Percentiles rank a stretch among this genome's conserved stretches.
Conservation (phyloP, 2,113 vertebrate species). For the Phylloscopus trochilus region DNA sequence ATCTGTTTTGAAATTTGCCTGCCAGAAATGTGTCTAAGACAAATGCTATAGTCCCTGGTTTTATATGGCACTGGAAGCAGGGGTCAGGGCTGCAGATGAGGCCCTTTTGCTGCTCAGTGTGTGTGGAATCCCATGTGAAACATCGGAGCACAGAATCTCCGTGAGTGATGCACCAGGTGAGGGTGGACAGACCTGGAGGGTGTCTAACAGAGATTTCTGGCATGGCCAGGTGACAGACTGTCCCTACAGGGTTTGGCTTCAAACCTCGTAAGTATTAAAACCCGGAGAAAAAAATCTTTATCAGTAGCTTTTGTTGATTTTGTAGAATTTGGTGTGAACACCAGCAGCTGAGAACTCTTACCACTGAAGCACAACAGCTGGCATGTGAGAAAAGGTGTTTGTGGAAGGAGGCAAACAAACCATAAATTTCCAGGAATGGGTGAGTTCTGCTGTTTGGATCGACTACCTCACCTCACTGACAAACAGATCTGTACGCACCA, state of each 20-base stretch:
- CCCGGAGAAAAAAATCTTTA: neutral
- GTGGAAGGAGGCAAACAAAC: neutral
- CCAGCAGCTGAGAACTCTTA: neutral
- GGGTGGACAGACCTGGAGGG: neutral
- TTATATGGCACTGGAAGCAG: neutral
- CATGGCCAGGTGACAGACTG: neutral
- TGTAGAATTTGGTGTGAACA: neutral
- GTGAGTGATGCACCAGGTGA: rapidly evolving
- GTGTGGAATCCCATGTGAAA: too few relatives aligned
- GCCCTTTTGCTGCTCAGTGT: neutral
- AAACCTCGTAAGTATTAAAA: neutral
- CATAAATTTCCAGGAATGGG: neutral
- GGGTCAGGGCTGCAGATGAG: neutral
- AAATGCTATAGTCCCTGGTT: neutral
- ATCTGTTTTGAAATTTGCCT: neutral
- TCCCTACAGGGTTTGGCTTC: neutral
- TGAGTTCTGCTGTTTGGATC: neutral
- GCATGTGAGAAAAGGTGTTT: neutral
- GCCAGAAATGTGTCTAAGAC: neutral
- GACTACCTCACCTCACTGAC: neutral
- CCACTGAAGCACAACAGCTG: neutral
- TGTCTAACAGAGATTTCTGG: neutral
- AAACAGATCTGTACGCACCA: too few relatives aligned
- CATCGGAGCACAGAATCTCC: neutral
- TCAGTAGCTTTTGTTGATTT: neutral